These are phyloP conservation scores for Perithous albicinctus DNA, from an alignment of 2,888 invertebrate genomes.

Conservation along the genomic window DNA sequence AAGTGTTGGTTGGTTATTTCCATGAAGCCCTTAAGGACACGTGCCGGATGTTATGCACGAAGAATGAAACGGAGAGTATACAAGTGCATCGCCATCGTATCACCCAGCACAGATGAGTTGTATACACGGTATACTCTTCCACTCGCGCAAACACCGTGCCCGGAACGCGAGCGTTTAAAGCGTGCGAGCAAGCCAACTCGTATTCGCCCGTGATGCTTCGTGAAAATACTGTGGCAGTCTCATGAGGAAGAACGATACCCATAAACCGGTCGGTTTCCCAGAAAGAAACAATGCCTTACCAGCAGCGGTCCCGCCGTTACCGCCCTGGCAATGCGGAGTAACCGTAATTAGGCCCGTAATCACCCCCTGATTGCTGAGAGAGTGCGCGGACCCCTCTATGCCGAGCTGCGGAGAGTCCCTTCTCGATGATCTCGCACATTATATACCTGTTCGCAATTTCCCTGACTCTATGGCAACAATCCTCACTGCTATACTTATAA, in stretches of 20 bases:
- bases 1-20: not conserved
- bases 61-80: slow-evolving; percentile 11
- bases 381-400: slow-evolving; percentile 42
- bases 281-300: slow-evolving; percentile 78
- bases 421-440: slow-evolving; percentile 64
- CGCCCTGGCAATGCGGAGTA: slow-evolving; percentile 75
- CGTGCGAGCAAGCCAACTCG: not conserved
- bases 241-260: slow-evolving; percentile 69
- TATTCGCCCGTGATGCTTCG: slow-evolving; percentile 70
- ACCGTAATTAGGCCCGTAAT: slow-evolving; percentile 80
- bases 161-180: slow-evolving; percentile 1
- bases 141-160: not conserved
- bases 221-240: slow-evolving; percentile 72
- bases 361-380: slow-evolving; percentile 76
- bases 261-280: slow-evolving; percentile 77
- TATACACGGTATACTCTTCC: not conserved
- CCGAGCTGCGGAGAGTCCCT: not conserved
- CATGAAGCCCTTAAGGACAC: not conserved
- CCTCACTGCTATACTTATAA: not conserved
- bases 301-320: slow-evolving; percentile 32
- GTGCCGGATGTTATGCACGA: not conserved
- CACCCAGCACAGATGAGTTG: not conserved
- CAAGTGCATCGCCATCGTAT: not conserved
- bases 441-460: slow-evolving; percentile 54
- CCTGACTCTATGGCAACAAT: slow-evolving; percentile 2